Base-by-base conservation (phyloP, 2,888 invertebrate genomes). In the Marronus borbonicus region DNA sequence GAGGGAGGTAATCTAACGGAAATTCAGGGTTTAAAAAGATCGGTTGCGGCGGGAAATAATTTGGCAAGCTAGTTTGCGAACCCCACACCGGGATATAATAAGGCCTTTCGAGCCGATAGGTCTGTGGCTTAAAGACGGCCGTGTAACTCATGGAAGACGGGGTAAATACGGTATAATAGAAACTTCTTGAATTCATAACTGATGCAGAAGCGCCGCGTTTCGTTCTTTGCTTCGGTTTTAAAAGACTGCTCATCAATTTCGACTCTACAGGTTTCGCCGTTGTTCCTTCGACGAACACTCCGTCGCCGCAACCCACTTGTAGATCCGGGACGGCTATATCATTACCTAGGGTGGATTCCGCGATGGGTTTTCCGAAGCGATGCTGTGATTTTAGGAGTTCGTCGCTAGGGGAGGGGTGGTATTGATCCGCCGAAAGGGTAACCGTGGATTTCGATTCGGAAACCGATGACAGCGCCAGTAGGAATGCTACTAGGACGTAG, bases 61-160 rank as follows among this genome's bases (percentile, higher is more conserved):
- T 80, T 0, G 87, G 87, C 5, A 84, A 76, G 28, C 84, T 80
- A 5, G 86, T 87, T 4, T 81, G 80, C 1, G 79, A 64, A 10
- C 87, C 87, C 81, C 84, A 88, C 8, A 88, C 82, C 0, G 88
- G 88, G 28, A 88, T 86, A 75, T 80, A 86, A 81, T 88, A 88
- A 2, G 88, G 88, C n/a, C 87, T 82, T 36, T 78, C 81, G 3
- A 88, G 69, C 66, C 84, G 84, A 77, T 86, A 86, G 0, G 81
- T 76, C 5, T 85, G 82, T 1, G 87, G 85, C 64, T 84, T 84
- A 85, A 85, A 88, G 2, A 83, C 70, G 5, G 80, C 77, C 10
- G 72, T 44, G 10, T 82, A 79, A 69, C 81, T 81, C 28, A 81
- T 65, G 50, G 83, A 83, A 20, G 82, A 78, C 20, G 83, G 82